Conservation (phyloP, 2,888 invertebrate genomes). For the Tipula unca region DNA sequence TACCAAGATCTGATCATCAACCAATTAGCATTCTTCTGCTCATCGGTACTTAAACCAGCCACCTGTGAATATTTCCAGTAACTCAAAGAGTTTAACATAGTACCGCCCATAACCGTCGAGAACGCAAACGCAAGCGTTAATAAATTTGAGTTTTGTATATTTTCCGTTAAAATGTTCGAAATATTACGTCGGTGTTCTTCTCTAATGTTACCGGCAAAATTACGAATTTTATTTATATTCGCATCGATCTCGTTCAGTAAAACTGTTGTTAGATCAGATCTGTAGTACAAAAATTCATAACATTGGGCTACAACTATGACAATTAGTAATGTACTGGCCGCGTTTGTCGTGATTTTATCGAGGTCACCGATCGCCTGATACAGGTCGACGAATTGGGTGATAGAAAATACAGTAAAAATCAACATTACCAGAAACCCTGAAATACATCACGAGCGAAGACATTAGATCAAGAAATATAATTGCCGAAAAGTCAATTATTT, state of each 20-base stretch:
- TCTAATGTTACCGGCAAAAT: not conserved
- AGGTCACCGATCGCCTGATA: not conserved
- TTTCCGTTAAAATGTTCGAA: not conserved
- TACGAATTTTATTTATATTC: not conserved
- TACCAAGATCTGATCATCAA: not conserved
- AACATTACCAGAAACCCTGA: not conserved
- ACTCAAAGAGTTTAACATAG: not conserved
- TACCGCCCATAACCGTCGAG: not conserved
- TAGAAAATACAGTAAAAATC: not conserved
- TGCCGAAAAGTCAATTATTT: no score
- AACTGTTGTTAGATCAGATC: not conserved
- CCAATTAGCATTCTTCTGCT: not conserved
- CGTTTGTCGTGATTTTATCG: not conserved
- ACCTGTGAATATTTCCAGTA: not conserved
- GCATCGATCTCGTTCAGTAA: not conserved
- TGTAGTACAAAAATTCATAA: not conserved
- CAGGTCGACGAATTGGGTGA: not conserved
- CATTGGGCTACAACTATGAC: not conserved
- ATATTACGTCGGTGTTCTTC: not conserved
- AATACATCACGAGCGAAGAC: no score
- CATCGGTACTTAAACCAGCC: not conserved
- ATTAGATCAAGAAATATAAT: no score
- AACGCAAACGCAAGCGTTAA: not conserved
- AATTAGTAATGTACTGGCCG: not conserved
- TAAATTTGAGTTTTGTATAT: not conserved